A percentile compares a stretch with the other conserved stretches of the same genome.
phyloP scores from a whole-genome alignment of 1,140 invertebrate genomes.

The Adelges cooleyi region DNA sequence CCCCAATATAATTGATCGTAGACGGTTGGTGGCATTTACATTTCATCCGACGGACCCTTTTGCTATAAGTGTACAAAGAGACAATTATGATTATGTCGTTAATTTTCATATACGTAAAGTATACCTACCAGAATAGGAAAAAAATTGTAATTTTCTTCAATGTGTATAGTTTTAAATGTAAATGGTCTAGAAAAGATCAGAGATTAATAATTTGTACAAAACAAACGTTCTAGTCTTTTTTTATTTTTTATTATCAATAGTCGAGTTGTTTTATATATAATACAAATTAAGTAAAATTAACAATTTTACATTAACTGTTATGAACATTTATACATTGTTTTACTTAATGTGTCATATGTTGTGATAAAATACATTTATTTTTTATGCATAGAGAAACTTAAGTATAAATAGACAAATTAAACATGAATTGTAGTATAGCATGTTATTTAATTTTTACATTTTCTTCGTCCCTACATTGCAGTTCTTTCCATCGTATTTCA shows the following conservation, averaged over 20 bases:
- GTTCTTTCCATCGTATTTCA: slow-evolving; percentile 13
- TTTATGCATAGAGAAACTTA: not conserved
- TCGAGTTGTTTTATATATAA: no score
- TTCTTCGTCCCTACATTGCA: not conserved
- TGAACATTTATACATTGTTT: no score
- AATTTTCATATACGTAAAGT: slow-evolving; percentile 73
- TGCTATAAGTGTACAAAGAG: slow-evolving; percentile 87
- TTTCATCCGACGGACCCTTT: slow-evolving; percentile 95
- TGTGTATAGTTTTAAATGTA: not conserved
- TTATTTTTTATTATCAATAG: no score
- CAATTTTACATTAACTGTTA: no score
- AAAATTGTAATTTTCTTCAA: no score
- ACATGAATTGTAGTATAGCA: not conserved
- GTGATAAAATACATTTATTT: no score
- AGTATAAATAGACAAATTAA: not conserved
- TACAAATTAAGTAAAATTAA: no score
- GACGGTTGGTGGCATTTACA: slow-evolving; percentile 89
- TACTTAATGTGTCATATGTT: no score
- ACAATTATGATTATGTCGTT: slow-evolving; percentile 89
- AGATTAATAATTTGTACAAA: no score
- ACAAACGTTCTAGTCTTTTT: no score
- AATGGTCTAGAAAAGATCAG: no score
- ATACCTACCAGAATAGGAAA: not conserved
- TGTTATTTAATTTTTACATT: not conserved
- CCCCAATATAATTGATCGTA: slow-evolving; percentile 46